These are phyloP conservation scores for Clarias gariepinus DNA, from an alignment of 2,113 vertebrate genomes.

Conservation along the genomic window DNA sequence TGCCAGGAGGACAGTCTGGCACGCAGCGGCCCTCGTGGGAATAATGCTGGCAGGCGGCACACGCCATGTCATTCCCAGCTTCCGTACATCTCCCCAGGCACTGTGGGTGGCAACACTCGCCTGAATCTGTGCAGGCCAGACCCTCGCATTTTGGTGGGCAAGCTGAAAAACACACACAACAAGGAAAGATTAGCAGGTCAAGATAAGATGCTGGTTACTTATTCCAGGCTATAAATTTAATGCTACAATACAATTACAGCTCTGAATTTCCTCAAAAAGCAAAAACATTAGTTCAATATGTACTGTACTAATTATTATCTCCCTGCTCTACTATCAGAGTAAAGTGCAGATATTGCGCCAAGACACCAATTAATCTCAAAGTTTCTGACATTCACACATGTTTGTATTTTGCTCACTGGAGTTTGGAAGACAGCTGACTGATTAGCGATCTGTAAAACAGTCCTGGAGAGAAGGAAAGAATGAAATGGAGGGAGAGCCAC, in stretches of 20 bases:
- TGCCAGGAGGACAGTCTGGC: slow-evolving; percentile 83
- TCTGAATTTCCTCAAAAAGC: slow-evolving; percentile 10
- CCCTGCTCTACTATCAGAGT: slow-evolving; percentile 12
- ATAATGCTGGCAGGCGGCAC: slow-evolving; percentile 90
- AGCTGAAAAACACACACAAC: slow-evolving; percentile 71
- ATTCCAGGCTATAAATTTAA: neutral
- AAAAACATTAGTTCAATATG: neutral
- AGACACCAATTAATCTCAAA: neutral
- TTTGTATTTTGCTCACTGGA: slow-evolving; percentile 20
- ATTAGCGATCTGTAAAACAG: slow-evolving; percentile 37
- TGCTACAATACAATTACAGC: neutral
- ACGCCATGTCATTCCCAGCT: slow-evolving; percentile 82
- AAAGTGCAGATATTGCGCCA: neutral
- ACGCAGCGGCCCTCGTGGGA: slow-evolving; percentile 84
- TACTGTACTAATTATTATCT: slow-evolving; percentile 18
- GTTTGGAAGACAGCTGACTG: slow-evolving; percentile 28
- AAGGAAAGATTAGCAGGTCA: slow-evolving; percentile 24
- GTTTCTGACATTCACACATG: neutral
- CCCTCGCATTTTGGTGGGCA: slow-evolving; percentile 86
- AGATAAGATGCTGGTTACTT: neutral
- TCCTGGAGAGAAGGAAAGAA: slow-evolving; percentile 1
- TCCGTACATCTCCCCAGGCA: slow-evolving; percentile 89
- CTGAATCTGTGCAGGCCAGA: slow-evolving; percentile 81
- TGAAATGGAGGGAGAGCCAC: neutral
- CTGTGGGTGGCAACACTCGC: slow-evolving; percentile 90